A percentile compares a stretch with the other conserved stretches of the same genome.
Conservation (phyloP, 2,797 vertebrate genomes). For the Margarornis squamiger region DNA sequence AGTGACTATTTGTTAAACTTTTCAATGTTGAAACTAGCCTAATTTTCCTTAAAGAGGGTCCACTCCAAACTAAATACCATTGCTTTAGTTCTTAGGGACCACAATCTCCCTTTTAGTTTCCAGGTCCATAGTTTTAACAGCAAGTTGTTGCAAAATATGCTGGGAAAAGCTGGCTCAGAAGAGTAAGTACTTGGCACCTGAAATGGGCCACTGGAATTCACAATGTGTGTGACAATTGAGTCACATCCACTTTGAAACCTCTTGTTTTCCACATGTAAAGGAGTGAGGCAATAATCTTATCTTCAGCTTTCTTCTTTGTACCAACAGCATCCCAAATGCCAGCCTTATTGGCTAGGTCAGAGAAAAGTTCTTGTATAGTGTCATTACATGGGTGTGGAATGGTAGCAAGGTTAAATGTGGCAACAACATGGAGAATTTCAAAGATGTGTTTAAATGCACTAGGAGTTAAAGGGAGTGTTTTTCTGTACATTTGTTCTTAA, state of each 20-base stretch:
- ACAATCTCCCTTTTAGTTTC: conserved; percentile 15
- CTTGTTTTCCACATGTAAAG: background rate
- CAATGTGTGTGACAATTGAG: background rate
- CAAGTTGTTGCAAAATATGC: background rate
- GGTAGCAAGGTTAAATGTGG: background rate
- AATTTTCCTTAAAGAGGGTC: conserved; percentile 14
- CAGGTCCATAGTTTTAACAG: background rate
- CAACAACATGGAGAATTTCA: background rate
- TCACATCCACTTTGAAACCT: background rate
- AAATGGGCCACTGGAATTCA: background rate
- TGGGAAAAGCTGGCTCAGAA: background rate
- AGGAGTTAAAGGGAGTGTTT: conserved; percentile 52
- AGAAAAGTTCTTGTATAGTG: background rate
- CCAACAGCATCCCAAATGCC: background rate
- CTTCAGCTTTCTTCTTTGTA: conserved; percentile 1
- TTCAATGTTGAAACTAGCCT: background rate
- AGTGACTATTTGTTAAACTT: background rate
- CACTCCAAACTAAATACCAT: background rate
- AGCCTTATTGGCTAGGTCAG: background rate
- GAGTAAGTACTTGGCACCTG: background rate
- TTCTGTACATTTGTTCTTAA: background rate
- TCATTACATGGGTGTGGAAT: background rate
- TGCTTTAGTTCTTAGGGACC: conserved; percentile 37
- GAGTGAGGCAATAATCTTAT: background rate
- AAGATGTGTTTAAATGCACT: conserved; percentile 18